These are phyloP conservation scores for Junco hyemalis DNA, from an alignment of 2,113 vertebrate genomes.

Conservation along the genomic window DNA sequence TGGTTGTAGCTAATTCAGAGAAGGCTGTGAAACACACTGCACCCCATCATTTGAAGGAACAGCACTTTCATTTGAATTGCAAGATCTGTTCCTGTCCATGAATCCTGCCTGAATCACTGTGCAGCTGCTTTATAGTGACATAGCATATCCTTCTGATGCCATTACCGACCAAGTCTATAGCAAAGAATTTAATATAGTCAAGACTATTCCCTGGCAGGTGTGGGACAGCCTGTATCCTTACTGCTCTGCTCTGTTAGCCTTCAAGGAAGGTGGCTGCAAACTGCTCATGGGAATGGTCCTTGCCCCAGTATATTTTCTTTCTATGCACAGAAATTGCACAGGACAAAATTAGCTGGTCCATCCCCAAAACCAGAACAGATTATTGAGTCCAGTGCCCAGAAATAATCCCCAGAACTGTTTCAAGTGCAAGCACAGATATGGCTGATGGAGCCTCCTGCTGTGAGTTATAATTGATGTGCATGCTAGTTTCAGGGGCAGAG, in stretches of 20 bases:
- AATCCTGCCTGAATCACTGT: neutral
- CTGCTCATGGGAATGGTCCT: neutral
- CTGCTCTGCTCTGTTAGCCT: neutral
- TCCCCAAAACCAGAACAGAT: neutral
- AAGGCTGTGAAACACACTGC: neutral
- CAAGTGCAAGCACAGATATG: neutral
- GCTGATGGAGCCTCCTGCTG: neutral
- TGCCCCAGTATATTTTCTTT: neutral
- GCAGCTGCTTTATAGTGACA: neutral
- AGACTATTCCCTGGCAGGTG: neutral
- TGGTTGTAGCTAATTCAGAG: conserved; percentile 30
- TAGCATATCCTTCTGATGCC: neutral
- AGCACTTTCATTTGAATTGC: conserved; percentile 3
- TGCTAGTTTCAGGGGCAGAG: neutral
- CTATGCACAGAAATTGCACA: neutral
- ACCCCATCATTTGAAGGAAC: neutral
- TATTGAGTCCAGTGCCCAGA: neutral
- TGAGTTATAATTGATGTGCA: neutral
- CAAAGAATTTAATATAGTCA: neutral
- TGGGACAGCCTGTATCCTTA: neutral
- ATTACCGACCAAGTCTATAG: neutral
- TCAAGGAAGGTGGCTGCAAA: neutral
- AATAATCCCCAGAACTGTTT: neutral
- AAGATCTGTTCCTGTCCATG: neutral
- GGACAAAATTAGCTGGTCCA: neutral